Percentiles rank a stretch among this genome's conserved stretches.
Evolutionary conservation across 2,888 invertebrate species (phyloP).

Genomic region (Lymantria dispar): DNA sequence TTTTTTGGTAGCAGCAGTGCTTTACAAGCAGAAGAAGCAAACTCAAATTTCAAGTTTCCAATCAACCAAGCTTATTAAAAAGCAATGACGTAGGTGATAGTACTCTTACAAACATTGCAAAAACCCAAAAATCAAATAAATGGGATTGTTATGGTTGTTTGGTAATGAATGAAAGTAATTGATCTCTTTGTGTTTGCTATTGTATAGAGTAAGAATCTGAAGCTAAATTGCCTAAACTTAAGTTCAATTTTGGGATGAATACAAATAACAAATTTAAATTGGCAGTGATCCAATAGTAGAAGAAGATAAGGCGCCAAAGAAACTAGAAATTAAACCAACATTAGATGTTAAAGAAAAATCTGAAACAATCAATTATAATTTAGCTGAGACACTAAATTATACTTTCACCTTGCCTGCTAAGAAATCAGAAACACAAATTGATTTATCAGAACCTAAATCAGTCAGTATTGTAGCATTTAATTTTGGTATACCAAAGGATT

Average conservation of each 20-base stretch:
- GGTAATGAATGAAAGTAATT: slow-evolving; percentile 52
- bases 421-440: slow-evolving; percentile 30
- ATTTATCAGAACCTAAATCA: slow-evolving; percentile 21
- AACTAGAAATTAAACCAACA: slow-evolving; percentile 19
- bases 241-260: slow-evolving; percentile 53
- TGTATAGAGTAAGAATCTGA: slow-evolving; percentile 38
- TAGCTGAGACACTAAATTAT: slow-evolving; percentile 49
- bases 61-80: slow-evolving; percentile 7
- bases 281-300: slow-evolving; percentile 55
- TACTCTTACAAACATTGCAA: slow-evolving; percentile 37
- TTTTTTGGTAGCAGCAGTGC: background rate
- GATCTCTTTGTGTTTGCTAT: slow-evolving; percentile 57
- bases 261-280: slow-evolving; percentile 53
- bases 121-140: slow-evolving; percentile 45
- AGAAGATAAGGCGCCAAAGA: slow-evolving; percentile 33
- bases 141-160: slow-evolving; percentile 68
- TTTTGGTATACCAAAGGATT: slow-evolving; percentile 54
- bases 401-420: slow-evolving; percentile 43
- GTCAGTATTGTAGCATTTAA: slow-evolving; percentile 38
- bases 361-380: slow-evolving; percentile 62
- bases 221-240: slow-evolving; percentile 31
- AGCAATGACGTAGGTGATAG: slow-evolving; percentile 18
- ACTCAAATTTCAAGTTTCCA: background rate
- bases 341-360: slow-evolving; percentile 33
- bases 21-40: background rate